These are phyloP conservation scores for Zophobas atratus DNA, from an alignment of 1,140 invertebrate species.

Conservation along the genomic window DNA sequence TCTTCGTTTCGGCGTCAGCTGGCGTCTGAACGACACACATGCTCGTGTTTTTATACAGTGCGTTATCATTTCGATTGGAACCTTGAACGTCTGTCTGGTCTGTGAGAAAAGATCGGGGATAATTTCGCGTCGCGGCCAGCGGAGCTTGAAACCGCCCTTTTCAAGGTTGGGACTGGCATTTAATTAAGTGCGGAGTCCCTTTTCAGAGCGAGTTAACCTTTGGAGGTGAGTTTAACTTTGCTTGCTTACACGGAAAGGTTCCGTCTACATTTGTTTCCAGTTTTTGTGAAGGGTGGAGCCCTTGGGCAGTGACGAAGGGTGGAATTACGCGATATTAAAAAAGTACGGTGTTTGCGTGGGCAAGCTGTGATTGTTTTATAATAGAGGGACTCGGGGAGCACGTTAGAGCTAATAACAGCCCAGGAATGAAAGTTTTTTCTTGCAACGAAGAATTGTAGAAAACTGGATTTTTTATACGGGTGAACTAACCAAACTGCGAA, in stretches of 20 bases:
- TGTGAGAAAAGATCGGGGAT: not conserved
- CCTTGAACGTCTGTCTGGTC: not conserved
- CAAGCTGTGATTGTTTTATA: no score
- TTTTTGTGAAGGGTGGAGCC: not conserved
- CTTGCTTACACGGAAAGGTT: not conserved
- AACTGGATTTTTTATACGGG: not conserved
- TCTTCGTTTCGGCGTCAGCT: conserved; percentile 11
- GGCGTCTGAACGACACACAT: conserved; percentile 6
- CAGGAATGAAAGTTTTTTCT: no score
- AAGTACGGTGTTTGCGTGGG: no score
- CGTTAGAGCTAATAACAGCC: no score
- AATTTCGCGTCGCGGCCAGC: conserved; percentile 9
- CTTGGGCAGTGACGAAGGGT: no score
- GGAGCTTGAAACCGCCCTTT: conserved; percentile 21
- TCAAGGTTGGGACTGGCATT: conserved; percentile 15
- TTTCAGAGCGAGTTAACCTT: not conserved
- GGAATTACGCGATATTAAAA: no score
- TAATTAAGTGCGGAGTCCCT: conserved; percentile 3
- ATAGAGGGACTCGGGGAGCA: no score
- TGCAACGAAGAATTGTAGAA: not conserved
- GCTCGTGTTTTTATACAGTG: conserved; percentile 10
- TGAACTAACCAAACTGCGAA: not conserved
- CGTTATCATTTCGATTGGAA: conserved; percentile 7
- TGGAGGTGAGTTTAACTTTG: not conserved
- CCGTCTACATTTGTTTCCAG: not conserved